These are phyloP conservation scores for Sylvilagus bachmani DNA, from an alignment of 2,113 vertebrate genomes.

Conservation along the genomic window DNA sequence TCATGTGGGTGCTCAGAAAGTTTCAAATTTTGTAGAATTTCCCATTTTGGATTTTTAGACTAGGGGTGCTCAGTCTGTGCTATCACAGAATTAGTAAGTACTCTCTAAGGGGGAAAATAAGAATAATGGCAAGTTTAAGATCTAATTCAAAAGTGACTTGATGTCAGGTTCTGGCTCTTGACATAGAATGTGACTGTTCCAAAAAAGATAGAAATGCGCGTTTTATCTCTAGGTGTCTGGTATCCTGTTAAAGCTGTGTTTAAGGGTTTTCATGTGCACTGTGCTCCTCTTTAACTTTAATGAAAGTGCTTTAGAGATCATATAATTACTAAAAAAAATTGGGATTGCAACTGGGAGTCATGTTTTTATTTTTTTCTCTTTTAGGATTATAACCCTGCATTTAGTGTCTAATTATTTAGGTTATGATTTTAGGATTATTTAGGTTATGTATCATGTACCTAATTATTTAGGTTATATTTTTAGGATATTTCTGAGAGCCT, in stretches of 20 bases:
- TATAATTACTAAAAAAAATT: slow-evolving; percentile 37
- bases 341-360: not conserved
- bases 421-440: slow-evolving; percentile 22
- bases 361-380: not conserved
- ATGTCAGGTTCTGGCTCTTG: not conserved
- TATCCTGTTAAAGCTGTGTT: not conserved
- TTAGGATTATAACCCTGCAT: slow-evolving; percentile 10
- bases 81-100: not conserved
- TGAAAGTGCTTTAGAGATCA: not conserved
- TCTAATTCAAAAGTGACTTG: not conserved
- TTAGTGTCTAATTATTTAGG: slow-evolving; percentile 12
- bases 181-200: not conserved
- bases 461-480: slow-evolving; percentile 40
- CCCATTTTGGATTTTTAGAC: too few relatives aligned
- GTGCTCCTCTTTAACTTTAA: not conserved
- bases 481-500: slow-evolving; percentile 27
- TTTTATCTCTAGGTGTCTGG: not conserved
- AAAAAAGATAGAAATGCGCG: too few relatives aligned
- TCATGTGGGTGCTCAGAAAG: too few relatives aligned
- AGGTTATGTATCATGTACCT: not conserved
- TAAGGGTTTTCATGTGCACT: not conserved
- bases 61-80: too few relatives aligned
- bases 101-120: not conserved
- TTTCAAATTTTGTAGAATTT: too few relatives aligned
- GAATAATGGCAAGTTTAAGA: not conserved